Evolutionary conservation across 2,797 vertebrate genomes (phyloP).

Genomic region (Cetoscarus ocellatus): DNA sequence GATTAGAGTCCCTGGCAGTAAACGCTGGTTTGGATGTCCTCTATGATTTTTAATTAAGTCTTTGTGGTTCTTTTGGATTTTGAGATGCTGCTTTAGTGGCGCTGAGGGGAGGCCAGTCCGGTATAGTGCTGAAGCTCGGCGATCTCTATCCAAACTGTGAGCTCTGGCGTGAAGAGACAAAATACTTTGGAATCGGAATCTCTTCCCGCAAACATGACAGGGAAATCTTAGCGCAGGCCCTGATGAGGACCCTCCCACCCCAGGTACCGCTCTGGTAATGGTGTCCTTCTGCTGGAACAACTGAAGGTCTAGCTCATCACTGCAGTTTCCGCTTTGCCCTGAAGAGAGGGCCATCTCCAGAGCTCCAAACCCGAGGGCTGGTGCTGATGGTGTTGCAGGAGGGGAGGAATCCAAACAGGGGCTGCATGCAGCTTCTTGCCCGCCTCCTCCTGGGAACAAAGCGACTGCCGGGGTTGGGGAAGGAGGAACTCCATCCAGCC

Average conservation of each 20-base stretch:
- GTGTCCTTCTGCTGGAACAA: conserved; percentile 89
- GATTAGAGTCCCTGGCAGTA: conserved; percentile 71
- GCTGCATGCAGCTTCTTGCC: conserved; percentile 69
- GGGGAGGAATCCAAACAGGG: conserved; percentile 79
- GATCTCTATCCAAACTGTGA: conserved; percentile 87
- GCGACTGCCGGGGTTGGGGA: conserved; percentile 83
- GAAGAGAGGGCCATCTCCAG: conserved; percentile 87
- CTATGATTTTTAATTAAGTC: conserved; percentile 72
- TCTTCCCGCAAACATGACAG: conserved; percentile 93
- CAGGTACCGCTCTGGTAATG: conserved; percentile 65
- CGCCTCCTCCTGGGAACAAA: conserved; percentile 79
- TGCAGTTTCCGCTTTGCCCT: conserved; percentile 77
- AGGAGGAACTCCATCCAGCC: conserved; percentile 67
- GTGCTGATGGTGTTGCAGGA: conserved; percentile 75
- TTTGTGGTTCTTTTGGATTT: conserved; percentile 81
- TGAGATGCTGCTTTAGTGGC: conserved; percentile 79
- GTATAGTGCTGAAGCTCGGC: conserved; percentile 82
- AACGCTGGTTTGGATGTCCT: conserved; percentile 64
- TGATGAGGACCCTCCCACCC: conserved; percentile 63
- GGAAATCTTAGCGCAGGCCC: conserved; percentile 86
- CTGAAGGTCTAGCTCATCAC: conserved; percentile 91
- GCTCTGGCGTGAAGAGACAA: conserved; percentile 92
- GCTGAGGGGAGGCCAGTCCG: conserved; percentile 67
- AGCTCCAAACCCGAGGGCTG: conserved; percentile 78
- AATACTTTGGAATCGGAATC: conserved; percentile 95